Conservation (phyloP, 2,797 vertebrate species). For the Nyctalus aviator region DNA sequence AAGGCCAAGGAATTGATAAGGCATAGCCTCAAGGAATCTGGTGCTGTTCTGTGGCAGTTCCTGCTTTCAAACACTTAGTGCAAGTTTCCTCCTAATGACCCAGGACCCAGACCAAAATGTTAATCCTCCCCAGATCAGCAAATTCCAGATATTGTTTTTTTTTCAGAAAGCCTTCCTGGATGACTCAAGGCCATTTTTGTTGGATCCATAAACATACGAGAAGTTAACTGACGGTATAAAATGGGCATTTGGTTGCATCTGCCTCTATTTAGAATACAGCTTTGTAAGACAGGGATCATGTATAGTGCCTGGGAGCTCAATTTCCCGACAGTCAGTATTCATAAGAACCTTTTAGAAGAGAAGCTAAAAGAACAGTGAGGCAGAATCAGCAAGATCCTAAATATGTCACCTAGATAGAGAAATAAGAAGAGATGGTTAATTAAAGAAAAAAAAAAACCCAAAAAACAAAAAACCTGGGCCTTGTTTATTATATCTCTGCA, state of each 20-base stretch:
- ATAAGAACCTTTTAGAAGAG: background rate
- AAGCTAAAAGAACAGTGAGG: background rate
- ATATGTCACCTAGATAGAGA: background rate
- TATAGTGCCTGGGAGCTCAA: too few relatives aligned
- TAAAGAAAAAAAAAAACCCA: too few relatives aligned
- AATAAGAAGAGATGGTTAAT: background rate
- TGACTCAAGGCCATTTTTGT: background rate
- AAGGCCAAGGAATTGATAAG: background rate
- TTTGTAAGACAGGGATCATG: background rate
- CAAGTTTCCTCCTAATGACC: constrained; percentile 25
- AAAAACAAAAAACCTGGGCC: too few relatives aligned
- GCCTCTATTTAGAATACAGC: background rate
- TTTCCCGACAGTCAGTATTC: background rate
- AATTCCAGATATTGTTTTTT: background rate
- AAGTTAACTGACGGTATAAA: background rate
- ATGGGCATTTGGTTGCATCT: background rate
- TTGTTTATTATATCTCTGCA: background rate
- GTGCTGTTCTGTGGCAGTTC: background rate
- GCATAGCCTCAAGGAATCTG: background rate
- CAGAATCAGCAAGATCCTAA: background rate
- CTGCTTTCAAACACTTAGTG: constrained; percentile 29
- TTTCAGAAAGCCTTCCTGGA: background rate
- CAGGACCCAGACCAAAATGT: background rate
- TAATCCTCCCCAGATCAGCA: background rate
- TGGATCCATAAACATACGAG: background rate